Evolutionary conservation across 2,797 vertebrate species (phyloP), one percentile per base, ranked within the genome.

Genomic region (Morelia viridis): DNA sequence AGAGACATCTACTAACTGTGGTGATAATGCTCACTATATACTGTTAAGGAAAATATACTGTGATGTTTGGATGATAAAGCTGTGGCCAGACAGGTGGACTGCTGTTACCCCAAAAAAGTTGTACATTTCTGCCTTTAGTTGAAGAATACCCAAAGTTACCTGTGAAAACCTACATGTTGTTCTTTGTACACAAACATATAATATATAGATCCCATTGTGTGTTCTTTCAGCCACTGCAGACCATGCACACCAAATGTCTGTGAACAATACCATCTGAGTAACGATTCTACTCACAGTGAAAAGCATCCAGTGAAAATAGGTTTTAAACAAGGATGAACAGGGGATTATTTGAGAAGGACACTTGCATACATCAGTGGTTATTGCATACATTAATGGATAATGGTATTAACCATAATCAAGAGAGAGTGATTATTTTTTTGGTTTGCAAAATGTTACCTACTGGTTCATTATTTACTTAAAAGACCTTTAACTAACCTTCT

Each of bases 101-200:
- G 0, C 0, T 0, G 0, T 87, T 22, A 64, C 1, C 0, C 28
- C 35, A n/a, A 76, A 89, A 64, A 87, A 22, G 22, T 0, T 65
- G 1, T 7, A 35, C 56, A 7, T 61, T 80, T 76, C 89, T 88
- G 89, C 92, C 92, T 93, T 86, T 68, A 64, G 61, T 87, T 87
- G 64, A 31, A 4, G 3, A 46, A 89, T 89, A 0, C 58, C 31
- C 19, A 4, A 80, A 41, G 9, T 61, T 92, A 35, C 62, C 71
- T 88, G 53, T 31, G 10, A 65, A 0, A 46, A 41, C 26, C 84
- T 17, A 53, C 62, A 62, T 50, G 7, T 0, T 3, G 15, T 83
- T 92, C 58, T 0, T 2, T 46, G 56, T 90, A 31, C 10, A 13
- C 85, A 68, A 62, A 76, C 26, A 5, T 60, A 41, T 85, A 71